Evolutionary conservation across 2,888 invertebrate genomes (phyloP).

Genomic region (Tortrix viridana): DNA sequence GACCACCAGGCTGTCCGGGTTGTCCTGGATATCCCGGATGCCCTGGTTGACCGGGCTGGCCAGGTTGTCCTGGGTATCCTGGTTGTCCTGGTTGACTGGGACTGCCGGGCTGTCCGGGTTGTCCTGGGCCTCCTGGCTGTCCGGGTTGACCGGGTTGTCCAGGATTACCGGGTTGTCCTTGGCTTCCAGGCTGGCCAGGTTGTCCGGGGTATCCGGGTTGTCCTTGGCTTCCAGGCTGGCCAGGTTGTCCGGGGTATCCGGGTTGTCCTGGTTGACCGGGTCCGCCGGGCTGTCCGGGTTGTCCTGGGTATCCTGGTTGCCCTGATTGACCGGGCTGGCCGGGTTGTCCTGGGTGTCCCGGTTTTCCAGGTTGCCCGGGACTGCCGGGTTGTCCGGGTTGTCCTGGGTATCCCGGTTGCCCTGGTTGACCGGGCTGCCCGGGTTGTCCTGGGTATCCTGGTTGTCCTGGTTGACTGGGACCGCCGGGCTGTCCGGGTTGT

Average conservation of each 20-base stretch:
- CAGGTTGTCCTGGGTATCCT: conserved; percentile 41
- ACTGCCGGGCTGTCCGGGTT: conserved; percentile 39
- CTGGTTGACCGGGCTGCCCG: conserved; percentile 20
- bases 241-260: conserved; percentile 23
- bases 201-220: conserved; percentile 13
- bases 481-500: conserved; percentile 22
- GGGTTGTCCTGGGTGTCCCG: conserved; percentile 51
- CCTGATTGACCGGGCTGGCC: conserved; percentile 43
- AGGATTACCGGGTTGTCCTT: conserved; percentile 17
- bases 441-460: conserved; percentile 23
- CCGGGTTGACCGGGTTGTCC: conserved; percentile 22
- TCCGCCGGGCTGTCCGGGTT: conserved; percentile 44
- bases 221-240: conserved; percentile 12
- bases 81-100: conserved; percentile 44
- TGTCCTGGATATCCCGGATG: conserved; percentile 47
- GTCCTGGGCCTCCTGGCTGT: conserved; percentile 24
- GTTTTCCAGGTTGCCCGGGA: conserved; percentile 43
- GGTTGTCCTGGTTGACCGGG: conserved; percentile 30
- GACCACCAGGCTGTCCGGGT: conserved; percentile 44
- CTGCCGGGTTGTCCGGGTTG: conserved; percentile 47
- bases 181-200: conserved; percentile 26
- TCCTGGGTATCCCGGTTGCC: conserved; percentile 51
- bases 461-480: conserved; percentile 40
- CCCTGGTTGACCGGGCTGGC: conserved; percentile 45
- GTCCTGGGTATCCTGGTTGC: conserved; percentile 42